phyloP scores from a whole-genome alignment of 2,888 invertebrate species.

The Cremastinae sp. region DNA sequence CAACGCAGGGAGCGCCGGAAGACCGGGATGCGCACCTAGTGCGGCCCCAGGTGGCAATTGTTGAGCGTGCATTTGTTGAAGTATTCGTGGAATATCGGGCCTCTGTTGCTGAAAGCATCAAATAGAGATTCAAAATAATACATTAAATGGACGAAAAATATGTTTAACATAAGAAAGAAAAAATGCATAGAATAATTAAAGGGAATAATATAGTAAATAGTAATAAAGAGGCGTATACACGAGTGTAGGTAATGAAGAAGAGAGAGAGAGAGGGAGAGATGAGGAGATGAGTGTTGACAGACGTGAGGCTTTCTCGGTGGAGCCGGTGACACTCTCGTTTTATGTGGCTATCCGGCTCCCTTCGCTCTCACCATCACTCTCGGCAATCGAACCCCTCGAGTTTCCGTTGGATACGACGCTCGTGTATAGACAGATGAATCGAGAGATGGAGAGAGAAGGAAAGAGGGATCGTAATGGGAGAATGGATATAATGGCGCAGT shows the following conservation, averaged over 20 bases:
- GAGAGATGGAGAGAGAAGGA: neutral
- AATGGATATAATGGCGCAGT: conserved; percentile 51
- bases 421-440: conserved; percentile 16
- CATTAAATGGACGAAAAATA: too few species aligned
- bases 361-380: conserved; percentile 19
- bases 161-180: too few species aligned
- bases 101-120: conserved; percentile 90
- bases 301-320: neutral
- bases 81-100: conserved; percentile 89
- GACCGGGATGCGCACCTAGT: conserved; percentile 86
- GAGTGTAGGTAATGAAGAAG: too few species aligned
- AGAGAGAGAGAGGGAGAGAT: too few species aligned
- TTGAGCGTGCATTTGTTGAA: conserved; percentile 97
- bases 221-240: too few species aligned
- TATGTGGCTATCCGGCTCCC: neutral
- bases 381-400: conserved; percentile 39
- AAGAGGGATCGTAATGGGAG: conserved; percentile 7
- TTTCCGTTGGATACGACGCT: conserved; percentile 36
- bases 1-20: conserved; percentile 82
- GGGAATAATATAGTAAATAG: too few species aligned
- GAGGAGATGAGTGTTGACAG: too few species aligned
- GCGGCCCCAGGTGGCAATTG: conserved; percentile 87
- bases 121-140: too few species aligned
- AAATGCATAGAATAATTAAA: too few species aligned
- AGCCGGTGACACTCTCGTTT: neutral